These are phyloP conservation scores for Alauda arvensis DNA, from an alignment of 2,797 vertebrate species.

Conservation along the genomic window DNA sequence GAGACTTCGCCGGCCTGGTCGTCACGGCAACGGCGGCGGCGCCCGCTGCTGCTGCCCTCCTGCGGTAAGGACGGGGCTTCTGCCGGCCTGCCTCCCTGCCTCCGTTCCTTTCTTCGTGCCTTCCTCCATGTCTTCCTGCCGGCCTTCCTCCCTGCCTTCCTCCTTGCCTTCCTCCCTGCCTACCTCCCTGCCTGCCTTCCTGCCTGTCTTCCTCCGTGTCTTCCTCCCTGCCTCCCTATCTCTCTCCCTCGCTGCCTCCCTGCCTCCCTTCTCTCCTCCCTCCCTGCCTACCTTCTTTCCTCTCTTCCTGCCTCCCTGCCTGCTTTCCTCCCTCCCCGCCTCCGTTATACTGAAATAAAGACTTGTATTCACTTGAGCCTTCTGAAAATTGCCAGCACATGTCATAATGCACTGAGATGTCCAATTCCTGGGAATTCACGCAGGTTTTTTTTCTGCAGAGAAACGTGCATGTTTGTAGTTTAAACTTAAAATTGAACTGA, in stretches of 20 bases:
- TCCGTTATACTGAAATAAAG: background rate
- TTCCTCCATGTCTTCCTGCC: background rate
- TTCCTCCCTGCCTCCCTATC: rapidly evolving
- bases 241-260: rapidly evolving
- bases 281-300: rapidly evolving
- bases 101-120: too few relatives aligned
- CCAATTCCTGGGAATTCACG: background rate
- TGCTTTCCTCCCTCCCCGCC: rapidly evolving
- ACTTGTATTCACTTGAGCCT: background rate
- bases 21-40: background rate
- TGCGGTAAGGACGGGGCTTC: background rate
- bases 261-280: rapidly evolving
- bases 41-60: background rate
- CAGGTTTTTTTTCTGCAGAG: background rate
- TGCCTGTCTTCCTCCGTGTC: rapidly evolving
- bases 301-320: rapidly evolving
- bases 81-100: rapidly evolving
- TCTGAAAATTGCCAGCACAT: rapidly evolving
- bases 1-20: background rate
- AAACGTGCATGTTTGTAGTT: rapidly evolving
- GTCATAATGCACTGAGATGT: rapidly evolving
- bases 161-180: too few relatives aligned
- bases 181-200: too few relatives aligned
- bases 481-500: background rate
- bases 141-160: too few relatives aligned